Percentiles rank a stretch among this genome's conserved stretches.
phyloP scores from a whole-genome alignment of 2,888 invertebrate genomes.

The Carterocephalus palaemon region DNA sequence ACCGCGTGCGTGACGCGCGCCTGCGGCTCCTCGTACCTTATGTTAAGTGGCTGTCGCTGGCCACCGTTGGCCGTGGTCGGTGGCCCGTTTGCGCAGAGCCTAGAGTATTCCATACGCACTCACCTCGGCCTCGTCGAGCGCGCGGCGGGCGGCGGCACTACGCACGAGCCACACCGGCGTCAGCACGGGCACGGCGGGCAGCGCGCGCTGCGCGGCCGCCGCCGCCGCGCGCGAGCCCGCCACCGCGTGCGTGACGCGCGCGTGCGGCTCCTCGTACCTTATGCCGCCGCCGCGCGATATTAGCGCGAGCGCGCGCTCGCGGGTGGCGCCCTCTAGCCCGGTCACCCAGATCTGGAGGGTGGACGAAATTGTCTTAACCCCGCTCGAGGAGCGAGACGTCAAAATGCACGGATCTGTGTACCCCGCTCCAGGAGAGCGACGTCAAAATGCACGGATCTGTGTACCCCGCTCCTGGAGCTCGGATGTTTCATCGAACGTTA shows the following conservation, averaged over 20 bases:
- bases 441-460: no score
- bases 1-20: slow-evolving; percentile 89
- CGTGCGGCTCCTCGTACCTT: slow-evolving; percentile 85
- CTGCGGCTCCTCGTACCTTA: slow-evolving; percentile 85
- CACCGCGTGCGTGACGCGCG: slow-evolving; percentile 87
- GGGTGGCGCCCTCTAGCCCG: slow-evolving; percentile 53
- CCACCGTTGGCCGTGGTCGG: no score
- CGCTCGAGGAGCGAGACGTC: no score
- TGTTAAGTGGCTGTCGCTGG: no score
- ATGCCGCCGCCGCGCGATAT: slow-evolving; percentile 87
- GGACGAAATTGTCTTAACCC: no score
- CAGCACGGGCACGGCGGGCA: slow-evolving; percentile 80
- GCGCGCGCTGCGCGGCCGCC: slow-evolving; percentile 32
- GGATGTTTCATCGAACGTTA: no score
- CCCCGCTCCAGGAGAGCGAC: no score
- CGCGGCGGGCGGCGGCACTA: slow-evolving; percentile 78
- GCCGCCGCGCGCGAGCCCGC: slow-evolving; percentile 60
- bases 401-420: no score
- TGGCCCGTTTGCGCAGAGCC: no score
- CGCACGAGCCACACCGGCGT: slow-evolving; percentile 86
- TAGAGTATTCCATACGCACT: slow-evolving; percentile 16
- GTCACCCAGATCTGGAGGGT: slow-evolving; percentile 66
- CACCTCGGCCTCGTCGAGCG: slow-evolving; percentile 55
- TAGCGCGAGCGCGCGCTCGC: slow-evolving; percentile 58
- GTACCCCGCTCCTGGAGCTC: no score